phyloP scores from a whole-genome alignment of 2,113 vertebrate species.

The Austrofundulus limnaeus region DNA sequence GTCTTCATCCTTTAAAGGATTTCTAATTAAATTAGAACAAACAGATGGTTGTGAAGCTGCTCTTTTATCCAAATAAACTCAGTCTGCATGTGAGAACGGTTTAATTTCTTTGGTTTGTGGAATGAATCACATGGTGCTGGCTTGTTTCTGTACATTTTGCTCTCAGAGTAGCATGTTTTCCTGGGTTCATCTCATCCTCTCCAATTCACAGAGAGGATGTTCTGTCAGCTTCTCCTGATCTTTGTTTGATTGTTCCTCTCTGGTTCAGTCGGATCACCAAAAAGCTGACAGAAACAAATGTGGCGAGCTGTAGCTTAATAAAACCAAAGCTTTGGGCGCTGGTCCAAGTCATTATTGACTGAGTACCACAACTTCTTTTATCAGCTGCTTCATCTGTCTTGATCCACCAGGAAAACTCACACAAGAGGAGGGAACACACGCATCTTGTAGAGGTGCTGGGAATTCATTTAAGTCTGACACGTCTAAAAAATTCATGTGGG shows the following conservation, averaged over 20 bases:
- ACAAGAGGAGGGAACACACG: neutral
- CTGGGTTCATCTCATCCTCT: slow-evolving; percentile 16
- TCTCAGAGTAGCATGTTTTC: neutral
- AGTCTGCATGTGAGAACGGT: neutral
- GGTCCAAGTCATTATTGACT: slow-evolving; percentile 18
- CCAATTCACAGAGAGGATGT: slow-evolving; percentile 37
- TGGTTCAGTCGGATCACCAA: slow-evolving; percentile 30
- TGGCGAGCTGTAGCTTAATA: slow-evolving; percentile 36
- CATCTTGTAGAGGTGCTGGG: neutral
- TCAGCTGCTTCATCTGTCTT: slow-evolving; percentile 35
- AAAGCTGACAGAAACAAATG: slow-evolving; percentile 48
- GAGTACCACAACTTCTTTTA: slow-evolving; percentile 10
- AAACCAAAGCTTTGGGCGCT: slow-evolving; percentile 38
- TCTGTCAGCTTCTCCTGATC: slow-evolving; percentile 17
- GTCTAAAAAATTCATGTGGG: slow-evolving; percentile 1
- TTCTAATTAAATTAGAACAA: neutral
- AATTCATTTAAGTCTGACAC: slow-evolving; percentile 11
- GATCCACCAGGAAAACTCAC: neutral
- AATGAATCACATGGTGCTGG: neutral
- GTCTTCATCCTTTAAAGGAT: neutral
- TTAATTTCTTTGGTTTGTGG: too few species aligned
- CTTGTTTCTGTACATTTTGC: neutral
- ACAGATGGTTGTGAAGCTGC: neutral
- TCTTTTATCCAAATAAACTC: neutral
- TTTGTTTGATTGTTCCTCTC: slow-evolving; percentile 2